These are phyloP conservation scores for Mus spretus DNA, from an alignment of 2,797 vertebrate species.

Conservation along the genomic window DNA sequence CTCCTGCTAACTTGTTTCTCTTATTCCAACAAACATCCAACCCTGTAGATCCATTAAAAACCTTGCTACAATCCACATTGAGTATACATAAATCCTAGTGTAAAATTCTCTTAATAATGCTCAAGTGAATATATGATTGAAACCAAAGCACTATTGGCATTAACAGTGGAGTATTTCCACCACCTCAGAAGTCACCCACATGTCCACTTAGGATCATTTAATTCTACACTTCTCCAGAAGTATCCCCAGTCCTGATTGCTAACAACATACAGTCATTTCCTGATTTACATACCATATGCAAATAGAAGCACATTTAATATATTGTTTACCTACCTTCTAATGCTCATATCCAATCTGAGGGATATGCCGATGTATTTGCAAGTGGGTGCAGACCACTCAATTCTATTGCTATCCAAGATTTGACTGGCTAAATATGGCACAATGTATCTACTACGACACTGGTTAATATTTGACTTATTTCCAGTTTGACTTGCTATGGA, in stretches of 20 bases:
- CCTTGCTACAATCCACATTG: neutral
- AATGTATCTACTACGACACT: neutral
- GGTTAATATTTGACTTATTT: slow-evolving; percentile 42
- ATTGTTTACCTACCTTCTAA: neutral
- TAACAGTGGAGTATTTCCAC: neutral
- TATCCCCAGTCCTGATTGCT: neutral
- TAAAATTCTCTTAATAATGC: neutral
- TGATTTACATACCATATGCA: neutral
- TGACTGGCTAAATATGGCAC: neutral
- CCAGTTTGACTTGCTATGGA: neutral
- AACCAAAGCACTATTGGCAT: neutral
- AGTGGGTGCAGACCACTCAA: neutral
- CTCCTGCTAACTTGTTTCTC: slow-evolving; percentile 5
- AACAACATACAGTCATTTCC: neutral
- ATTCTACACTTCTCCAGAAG: neutral
- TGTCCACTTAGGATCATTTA: neutral
- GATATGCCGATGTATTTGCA: neutral
- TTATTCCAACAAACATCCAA: neutral
- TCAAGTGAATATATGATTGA: neutral
- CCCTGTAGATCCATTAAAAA: neutral
- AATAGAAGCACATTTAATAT: neutral
- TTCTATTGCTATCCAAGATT: neutral
- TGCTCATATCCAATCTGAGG: neutral
- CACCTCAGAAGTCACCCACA: neutral
- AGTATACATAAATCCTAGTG: neutral